Conservation (phyloP, 2,888 invertebrate species). For the Melanostoma mellinum region DNA sequence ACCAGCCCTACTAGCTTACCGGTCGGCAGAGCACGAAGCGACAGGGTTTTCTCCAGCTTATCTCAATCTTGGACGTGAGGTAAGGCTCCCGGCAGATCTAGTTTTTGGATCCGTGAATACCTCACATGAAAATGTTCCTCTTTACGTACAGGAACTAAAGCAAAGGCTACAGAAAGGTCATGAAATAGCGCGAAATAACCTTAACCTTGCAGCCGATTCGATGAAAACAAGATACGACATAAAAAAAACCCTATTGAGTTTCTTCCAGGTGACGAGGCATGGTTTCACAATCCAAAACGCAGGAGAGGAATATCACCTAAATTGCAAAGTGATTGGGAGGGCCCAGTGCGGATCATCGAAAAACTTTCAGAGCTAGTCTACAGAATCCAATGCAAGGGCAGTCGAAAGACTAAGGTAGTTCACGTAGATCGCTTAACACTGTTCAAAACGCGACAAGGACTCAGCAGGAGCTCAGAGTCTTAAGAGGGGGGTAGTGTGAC, state of each 20-base stretch:
- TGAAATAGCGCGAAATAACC: not conserved
- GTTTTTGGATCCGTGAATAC: not conserved
- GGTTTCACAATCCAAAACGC: not conserved
- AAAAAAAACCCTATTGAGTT: not conserved
- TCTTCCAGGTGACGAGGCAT: conserved; percentile 1
- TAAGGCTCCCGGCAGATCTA: not conserved
- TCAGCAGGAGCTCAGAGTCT: too few relatives aligned
- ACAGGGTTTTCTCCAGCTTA: conserved; percentile 2
- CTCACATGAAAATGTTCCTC: not conserved
- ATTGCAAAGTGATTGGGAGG: conserved; percentile 6
- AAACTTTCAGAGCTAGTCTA: not conserved
- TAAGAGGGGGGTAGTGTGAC: too few relatives aligned
- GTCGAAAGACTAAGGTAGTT: too few relatives aligned
- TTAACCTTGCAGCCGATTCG: not conserved
- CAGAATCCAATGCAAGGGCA: not conserved
- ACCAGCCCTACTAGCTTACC: not conserved
- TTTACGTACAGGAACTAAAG: not conserved
- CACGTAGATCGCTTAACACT: too few relatives aligned
- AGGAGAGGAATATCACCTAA: conserved; percentile 9
- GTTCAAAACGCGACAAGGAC: too few relatives aligned
- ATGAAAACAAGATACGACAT: not conserved
- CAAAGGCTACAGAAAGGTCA: not conserved
- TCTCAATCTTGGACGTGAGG: not conserved
- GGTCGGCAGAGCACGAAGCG: conserved; percentile 2
- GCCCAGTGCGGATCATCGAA: not conserved